Conservation (phyloP, 1,140 invertebrate species). For the Brachionus sp. region DNA sequence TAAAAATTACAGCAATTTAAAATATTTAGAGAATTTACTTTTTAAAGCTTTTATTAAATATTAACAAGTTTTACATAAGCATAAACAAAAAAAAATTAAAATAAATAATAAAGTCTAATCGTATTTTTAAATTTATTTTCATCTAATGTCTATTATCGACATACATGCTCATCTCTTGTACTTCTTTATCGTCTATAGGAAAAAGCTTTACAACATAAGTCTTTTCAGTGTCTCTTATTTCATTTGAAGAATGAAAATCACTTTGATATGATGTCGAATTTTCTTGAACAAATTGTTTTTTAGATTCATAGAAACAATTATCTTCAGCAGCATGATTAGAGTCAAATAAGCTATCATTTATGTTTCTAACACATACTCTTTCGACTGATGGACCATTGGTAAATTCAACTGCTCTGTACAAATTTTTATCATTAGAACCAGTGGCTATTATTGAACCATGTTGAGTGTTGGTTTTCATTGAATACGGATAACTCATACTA, state of each 20-base stretch:
- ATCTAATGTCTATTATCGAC: conserved; percentile 28
- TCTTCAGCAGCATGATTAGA: not conserved
- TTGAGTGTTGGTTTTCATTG: conserved; percentile 30
- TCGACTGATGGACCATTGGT: conserved; percentile 10
- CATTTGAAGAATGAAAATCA: not conserved
- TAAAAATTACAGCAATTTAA: too few relatives aligned
- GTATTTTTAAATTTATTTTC: not conserved
- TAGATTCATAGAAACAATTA: not conserved
- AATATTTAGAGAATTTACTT: too few relatives aligned
- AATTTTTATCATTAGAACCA: not conserved
- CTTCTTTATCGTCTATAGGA: conserved; percentile 36
- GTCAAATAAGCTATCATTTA: not conserved
- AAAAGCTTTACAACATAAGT: conserved; percentile 36
- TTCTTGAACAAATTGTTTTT: not conserved
- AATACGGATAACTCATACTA: conserved; percentile 4
- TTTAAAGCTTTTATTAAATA: not conserved
- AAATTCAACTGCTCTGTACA: conserved; percentile 29
- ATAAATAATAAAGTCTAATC: not conserved
- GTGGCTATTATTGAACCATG: conserved; percentile 16
- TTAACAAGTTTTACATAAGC: not conserved
- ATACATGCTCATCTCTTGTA: conserved; percentile 40
- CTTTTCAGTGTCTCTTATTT: not conserved
- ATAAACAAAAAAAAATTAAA: not conserved
- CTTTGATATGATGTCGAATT: not conserved
- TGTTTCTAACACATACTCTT: not conserved